Evolutionary conservation across 1,140 invertebrate species (phyloP), one percentile per base, ranked within the genome.

Genomic region (Bombus haemorrhoidalis): DNA sequence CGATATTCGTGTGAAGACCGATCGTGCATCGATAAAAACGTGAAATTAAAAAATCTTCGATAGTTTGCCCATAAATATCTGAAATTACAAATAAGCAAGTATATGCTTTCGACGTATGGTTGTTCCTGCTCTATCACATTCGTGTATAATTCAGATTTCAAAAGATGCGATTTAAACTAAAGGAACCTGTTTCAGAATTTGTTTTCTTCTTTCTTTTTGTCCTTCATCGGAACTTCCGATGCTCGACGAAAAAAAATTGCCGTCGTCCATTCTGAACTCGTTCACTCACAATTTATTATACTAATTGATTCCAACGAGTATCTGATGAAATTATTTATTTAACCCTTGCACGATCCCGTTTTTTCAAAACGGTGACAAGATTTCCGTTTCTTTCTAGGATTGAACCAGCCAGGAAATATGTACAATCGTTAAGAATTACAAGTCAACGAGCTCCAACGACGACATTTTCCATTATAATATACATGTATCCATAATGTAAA

Each of bases 31-130:
- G 32, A 57, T 71, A 62, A n/a, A 87, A 78, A n/a, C 25, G 5
- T 69, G 18, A 34, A 72, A 64, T 12, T 81, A 81, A 69, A 74
- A 84, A 81, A 34, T 57, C 15, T 41, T 75, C 18, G 6, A 59
- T 77, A 79, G 57, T 69, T 15, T 25, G n/a, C 3, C 22, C n/a
- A 62, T 85, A 85, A 78, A 85, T 88, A 88, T 89, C n/a, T 69
- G n/a, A 84, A 87, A 41, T 79, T 41, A 28, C n/a, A 57, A 71
- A 83, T 53, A 57, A 76, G 57, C 57, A 53, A 76, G 15, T 34
- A 34, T 34, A 68, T 13, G 64, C 37, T 6, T 34, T 64, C n/a
- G 12, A 15, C 15, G 4, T n/a, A 57, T 34, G 25, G 34, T 37
- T 4, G 28, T 22, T 32, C 3, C 25, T 25, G 39, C 25, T 22